A percentile compares a stretch with the other conserved stretches of the same genome.
Evolutionary conservation across 1,140 invertebrate genomes (phyloP).

Genomic region (Hylyphantes graminicola): DNA sequence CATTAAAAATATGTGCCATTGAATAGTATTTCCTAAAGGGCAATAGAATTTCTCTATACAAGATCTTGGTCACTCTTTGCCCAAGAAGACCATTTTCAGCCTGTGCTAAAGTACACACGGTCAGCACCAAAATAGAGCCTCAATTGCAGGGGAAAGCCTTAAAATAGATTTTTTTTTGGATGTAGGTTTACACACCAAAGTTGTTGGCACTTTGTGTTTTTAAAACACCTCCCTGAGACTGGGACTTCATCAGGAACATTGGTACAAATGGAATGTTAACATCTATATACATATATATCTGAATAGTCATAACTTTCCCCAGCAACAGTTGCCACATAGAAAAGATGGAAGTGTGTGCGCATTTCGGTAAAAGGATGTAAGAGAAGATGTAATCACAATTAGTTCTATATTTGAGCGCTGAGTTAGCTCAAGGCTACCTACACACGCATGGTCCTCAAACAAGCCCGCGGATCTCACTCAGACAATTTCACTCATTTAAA

Average conservation of each 20-base stretch:
- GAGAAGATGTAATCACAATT: slow-evolving; percentile 50
- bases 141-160: slow-evolving; percentile 38
- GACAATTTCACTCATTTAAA: too few relatives aligned
- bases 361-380: slow-evolving; percentile 55
- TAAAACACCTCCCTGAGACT: slow-evolving; percentile 42
- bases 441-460: slow-evolving; percentile 51
- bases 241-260: slow-evolving; percentile 53
- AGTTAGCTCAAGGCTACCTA: slow-evolving; percentile 32
- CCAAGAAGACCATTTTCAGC: slow-evolving; percentile 18
- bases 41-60: slow-evolving; percentile 53
- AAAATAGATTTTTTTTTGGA: slow-evolving; percentile 37
- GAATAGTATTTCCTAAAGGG: slow-evolving; percentile 29
- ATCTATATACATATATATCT: slow-evolving; percentile 56
- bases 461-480: slow-evolving; percentile 17
- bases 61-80: slow-evolving; percentile 39
- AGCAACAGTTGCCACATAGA: slow-evolving; percentile 44
- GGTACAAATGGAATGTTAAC: slow-evolving; percentile 54
- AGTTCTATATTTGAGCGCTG: slow-evolving; percentile 54
- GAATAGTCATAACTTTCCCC: slow-evolving; percentile 25
- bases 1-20: slow-evolving; percentile 56
- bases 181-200: slow-evolving; percentile 49
- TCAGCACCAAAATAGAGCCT: slow-evolving; percentile 53
- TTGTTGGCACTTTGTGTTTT: slow-evolving; percentile 47
- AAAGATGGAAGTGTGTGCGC: slow-evolving; percentile 58
- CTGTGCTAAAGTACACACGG: slow-evolving; percentile 53